These are phyloP conservation scores for Drosophila repleta DNA, from an alignment of 1,140 invertebrate genomes.

Conservation along the genomic window DNA sequence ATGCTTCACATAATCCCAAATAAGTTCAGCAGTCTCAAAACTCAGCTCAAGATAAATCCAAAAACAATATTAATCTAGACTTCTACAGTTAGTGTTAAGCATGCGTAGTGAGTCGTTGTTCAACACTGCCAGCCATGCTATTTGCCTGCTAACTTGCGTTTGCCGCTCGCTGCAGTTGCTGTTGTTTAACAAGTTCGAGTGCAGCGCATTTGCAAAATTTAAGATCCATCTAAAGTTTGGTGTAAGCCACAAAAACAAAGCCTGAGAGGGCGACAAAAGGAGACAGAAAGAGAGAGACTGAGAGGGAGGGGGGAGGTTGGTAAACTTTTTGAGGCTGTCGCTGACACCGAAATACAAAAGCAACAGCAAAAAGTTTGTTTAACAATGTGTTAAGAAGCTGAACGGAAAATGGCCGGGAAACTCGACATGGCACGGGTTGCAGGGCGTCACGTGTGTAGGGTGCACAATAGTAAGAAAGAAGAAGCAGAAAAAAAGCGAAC, in stretches of 20 bases:
- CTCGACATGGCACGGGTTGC: not conserved
- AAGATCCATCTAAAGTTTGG: conserved; percentile 70
- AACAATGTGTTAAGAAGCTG: conserved; percentile 73
- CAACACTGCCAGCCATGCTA: conserved; percentile 1
- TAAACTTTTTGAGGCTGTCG: conserved; percentile 71
- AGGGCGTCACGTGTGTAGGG: conserved; percentile 15
- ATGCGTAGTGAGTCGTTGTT: conserved; percentile 12
- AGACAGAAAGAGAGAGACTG: not conserved
- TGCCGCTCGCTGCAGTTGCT: conserved; percentile 14
- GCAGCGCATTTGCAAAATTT: conserved; percentile 76
- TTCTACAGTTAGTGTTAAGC: too few species aligned
- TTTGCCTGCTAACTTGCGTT: not conserved
- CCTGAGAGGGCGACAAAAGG: not conserved
- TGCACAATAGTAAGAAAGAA: not conserved
- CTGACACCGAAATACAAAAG: conserved; percentile 76
- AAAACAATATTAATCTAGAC: too few species aligned
- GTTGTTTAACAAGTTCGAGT: conserved; percentile 81
- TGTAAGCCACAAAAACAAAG: conserved; percentile 40
- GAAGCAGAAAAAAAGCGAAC: conserved; percentile 27
- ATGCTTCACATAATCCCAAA: too few species aligned
- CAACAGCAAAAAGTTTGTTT: conserved; percentile 64
- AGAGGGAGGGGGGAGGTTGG: conserved; percentile 6
- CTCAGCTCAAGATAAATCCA: too few species aligned
- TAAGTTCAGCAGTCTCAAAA: too few species aligned
- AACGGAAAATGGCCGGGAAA: conserved; percentile 25